Evolutionary conservation across 2,113 vertebrate species (phyloP).

Genomic region (Maccullochella peelii): DNA sequence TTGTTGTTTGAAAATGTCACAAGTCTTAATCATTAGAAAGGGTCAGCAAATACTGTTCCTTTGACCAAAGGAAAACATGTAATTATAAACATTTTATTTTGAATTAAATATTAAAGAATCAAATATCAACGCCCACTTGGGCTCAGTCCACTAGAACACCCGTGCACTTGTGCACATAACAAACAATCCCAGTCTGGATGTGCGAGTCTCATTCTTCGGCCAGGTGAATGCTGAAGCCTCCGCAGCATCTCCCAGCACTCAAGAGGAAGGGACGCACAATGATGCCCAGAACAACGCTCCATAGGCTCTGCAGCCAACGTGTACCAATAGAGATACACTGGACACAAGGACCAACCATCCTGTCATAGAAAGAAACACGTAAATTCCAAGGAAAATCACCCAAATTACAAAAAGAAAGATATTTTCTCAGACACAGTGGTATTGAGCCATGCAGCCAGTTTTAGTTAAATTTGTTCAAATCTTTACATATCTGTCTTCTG

Average conservation of each 20-base stretch:
- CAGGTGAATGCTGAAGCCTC: slow-evolving; percentile 78
- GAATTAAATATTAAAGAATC: neutral
- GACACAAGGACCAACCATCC: slow-evolving; percentile 81
- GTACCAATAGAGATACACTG: slow-evolving; percentile 73
- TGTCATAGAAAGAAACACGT: slow-evolving; percentile 50
- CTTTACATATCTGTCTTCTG: neutral
- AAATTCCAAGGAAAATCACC: neutral
- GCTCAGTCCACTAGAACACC: slow-evolving; percentile 28
- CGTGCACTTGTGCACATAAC: neutral
- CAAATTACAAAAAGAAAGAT: neutral
- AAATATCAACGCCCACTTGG: neutral
- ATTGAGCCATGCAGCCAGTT: neutral
- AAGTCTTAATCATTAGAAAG: neutral
- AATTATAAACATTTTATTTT: slow-evolving; percentile 16
- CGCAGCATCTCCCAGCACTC: slow-evolving; percentile 79
- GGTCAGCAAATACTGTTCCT: neutral
- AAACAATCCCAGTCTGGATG: slow-evolving; percentile 16
- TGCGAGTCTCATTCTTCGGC: slow-evolving; percentile 72
- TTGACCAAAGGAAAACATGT: neutral
- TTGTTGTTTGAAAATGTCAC: neutral
- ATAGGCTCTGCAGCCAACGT: slow-evolving; percentile 78
- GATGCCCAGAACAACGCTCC: slow-evolving; percentile 77
- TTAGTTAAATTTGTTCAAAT: neutral
- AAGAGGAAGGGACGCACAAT: slow-evolving; percentile 73
- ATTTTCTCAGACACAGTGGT: neutral